phyloP scores from a whole-genome alignment of 2,113 vertebrate species.

The Emberiza fucata region DNA sequence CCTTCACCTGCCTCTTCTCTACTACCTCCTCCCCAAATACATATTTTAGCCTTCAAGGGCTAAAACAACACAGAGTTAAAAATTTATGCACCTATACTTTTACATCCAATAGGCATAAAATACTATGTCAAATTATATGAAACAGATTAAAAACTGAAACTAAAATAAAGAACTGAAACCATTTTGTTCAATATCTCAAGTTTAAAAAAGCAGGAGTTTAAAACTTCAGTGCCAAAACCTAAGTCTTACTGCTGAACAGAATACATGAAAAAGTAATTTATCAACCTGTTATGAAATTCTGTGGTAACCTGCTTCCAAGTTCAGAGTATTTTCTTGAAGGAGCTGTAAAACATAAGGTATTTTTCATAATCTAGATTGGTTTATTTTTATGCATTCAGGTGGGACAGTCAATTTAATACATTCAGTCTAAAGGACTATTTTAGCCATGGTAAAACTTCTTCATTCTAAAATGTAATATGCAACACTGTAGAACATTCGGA shows the following conservation, averaged over 20 bases:
- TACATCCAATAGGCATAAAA: not conserved
- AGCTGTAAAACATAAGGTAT: constrained; percentile 66
- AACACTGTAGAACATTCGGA: not conserved
- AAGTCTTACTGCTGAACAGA: constrained; percentile 6
- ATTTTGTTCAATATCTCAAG: not conserved
- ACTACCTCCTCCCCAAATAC: not conserved
- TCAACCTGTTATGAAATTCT: constrained; percentile 66
- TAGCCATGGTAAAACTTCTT: not conserved
- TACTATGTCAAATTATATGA: not conserved
- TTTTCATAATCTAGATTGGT: constrained; percentile 53
- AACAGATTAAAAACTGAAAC: not conserved
- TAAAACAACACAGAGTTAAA: not conserved
- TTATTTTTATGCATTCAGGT: not conserved
- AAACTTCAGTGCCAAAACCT: not conserved
- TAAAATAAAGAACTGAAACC: not conserved
- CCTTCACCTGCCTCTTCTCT: not conserved
- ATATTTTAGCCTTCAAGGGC: not conserved
- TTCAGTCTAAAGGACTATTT: not conserved
- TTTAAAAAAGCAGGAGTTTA: not conserved
- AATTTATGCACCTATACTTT: not conserved
- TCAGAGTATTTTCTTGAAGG: constrained; percentile 59
- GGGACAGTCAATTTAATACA: not conserved
- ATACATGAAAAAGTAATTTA: constrained; percentile 59
- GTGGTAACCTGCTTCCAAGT: constrained; percentile 59
- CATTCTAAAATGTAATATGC: not conserved